Percentiles rank a stretch among this genome's conserved stretches.
Conservation (phyloP, 2,888 invertebrate species). For the Conops quadrifasciatus region DNA sequence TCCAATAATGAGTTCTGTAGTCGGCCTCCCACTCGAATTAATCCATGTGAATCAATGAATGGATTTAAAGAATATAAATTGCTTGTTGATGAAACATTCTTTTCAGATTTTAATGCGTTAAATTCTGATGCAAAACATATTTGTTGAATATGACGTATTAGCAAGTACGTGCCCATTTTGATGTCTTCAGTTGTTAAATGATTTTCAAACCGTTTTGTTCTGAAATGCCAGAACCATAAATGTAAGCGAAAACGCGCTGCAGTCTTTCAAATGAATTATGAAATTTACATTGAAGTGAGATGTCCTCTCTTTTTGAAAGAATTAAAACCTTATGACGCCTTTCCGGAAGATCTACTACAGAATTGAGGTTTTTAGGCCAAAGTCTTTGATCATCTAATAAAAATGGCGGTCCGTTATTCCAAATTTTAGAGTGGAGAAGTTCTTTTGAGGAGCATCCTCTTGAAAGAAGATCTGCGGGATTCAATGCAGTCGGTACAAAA, state of each 20-base stretch:
- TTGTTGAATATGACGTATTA: conserved; percentile 34
- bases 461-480: conserved; percentile 34
- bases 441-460: conserved; percentile 37
- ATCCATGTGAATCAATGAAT: conserved; percentile 34
- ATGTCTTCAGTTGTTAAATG: conserved; percentile 21
- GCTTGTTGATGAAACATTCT: conserved; percentile 16
- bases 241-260: conserved; percentile 35
- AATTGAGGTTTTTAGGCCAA: conserved; percentile 5
- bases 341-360: not conserved
- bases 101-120: conserved; percentile 12
- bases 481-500: conserved; percentile 32
- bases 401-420: conserved; percentile 24
- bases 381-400: not conserved
- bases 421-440: conserved; percentile 31
- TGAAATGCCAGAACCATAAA: conserved; percentile 25
- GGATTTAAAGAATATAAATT: conserved; percentile 26
- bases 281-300: conserved; percentile 18
- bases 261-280: conserved; percentile 34
- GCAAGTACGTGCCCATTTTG: conserved; percentile 27
- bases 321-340: no score
- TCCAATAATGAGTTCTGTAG: not conserved
- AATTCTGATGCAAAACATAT: conserved; percentile 23
- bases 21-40: conserved; percentile 38
- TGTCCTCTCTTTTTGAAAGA: no score
- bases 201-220: not conserved